Conservation (phyloP, 2,888 invertebrate genomes). For the Drosophila tripunctata region DNA sequence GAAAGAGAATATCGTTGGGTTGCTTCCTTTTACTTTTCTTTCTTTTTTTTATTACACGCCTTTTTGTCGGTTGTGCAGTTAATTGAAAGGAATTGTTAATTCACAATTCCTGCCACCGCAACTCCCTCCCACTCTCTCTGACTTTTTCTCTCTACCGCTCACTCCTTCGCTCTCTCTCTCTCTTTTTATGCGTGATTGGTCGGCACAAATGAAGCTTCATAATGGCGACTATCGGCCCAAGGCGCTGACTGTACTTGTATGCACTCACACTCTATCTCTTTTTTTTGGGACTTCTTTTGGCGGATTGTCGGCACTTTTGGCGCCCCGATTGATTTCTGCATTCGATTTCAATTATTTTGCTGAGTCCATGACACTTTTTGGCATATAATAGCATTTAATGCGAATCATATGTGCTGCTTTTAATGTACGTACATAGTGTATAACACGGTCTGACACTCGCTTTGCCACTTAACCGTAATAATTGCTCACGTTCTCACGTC, state of each 20-base stretch:
- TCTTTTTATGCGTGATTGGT: constrained; percentile 67
- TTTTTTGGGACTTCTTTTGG: no score
- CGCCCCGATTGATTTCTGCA: constrained; percentile 29
- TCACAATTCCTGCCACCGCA: constrained; percentile 39
- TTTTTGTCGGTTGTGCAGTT: constrained; percentile 72
- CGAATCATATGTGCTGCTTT: constrained; percentile 27
- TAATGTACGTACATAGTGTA: neutral
- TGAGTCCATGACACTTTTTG: constrained; percentile 64
- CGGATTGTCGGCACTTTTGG: constrained; percentile 6
- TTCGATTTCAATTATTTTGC: constrained; percentile 33
- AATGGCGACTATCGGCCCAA: constrained; percentile 48
- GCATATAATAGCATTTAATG: constrained; percentile 59
- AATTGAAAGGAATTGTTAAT: constrained; percentile 78
- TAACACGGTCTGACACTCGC: constrained; percentile 21
- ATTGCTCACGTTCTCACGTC: constrained; percentile 73
- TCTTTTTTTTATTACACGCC: constrained; percentile 40
- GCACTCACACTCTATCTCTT: neutral
- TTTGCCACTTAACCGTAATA: constrained; percentile 63
- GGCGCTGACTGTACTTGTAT: constrained; percentile 21
- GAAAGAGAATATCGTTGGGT: constrained; percentile 73
- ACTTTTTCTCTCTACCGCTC: neutral
- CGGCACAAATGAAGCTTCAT: constrained; percentile 52
- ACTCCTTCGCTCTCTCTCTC: neutral
- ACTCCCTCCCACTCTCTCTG: neutral
- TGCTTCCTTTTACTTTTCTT: no score